These are phyloP conservation scores for Parotocinclus haroldoi DNA, from an alignment of 2,797 vertebrate genomes.

Conservation along the genomic window DNA sequence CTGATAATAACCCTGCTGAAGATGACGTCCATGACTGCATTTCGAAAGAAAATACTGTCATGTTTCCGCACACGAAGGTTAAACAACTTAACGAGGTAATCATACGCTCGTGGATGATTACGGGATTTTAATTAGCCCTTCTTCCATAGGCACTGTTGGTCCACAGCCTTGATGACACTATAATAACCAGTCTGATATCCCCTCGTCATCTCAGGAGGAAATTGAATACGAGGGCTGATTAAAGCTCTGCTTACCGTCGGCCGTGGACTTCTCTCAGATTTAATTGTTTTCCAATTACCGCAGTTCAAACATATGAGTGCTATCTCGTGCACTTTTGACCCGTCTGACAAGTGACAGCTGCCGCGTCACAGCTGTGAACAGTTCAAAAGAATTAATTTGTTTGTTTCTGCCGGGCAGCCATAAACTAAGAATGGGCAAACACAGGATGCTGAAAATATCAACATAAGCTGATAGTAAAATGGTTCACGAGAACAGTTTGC, in stretches of 20 bases:
- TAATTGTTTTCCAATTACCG: slow-evolving; percentile 38
- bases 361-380: slow-evolving; percentile 1
- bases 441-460: background rate
- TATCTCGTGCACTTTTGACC: slow-evolving; percentile 21
- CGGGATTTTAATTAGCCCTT: slow-evolving; percentile 40
- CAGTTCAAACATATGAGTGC: slow-evolving; percentile 18
- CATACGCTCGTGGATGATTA: background rate
- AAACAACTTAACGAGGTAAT: too few relatives aligned
- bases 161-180: slow-evolving; percentile 35
- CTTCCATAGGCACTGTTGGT: slow-evolving; percentile 8
- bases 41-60: background rate
- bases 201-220: slow-evolving; percentile 46
- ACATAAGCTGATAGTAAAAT: background rate
- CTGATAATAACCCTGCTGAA: background rate
- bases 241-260: slow-evolving; percentile 37
- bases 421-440: background rate
- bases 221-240: slow-evolving; percentile 49
- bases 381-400: background rate
- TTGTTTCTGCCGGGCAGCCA: background rate
- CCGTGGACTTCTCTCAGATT: slow-evolving; percentile 22
- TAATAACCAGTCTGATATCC: slow-evolving; percentile 39
- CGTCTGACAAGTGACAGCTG: slow-evolving; percentile 22
- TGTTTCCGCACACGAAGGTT: slow-evolving; percentile 11
- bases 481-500: too few relatives aligned
- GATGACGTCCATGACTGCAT: background rate